phyloP scores from a whole-genome alignment of 2,888 invertebrate species.

The Acrocyrtus sp. region DNA sequence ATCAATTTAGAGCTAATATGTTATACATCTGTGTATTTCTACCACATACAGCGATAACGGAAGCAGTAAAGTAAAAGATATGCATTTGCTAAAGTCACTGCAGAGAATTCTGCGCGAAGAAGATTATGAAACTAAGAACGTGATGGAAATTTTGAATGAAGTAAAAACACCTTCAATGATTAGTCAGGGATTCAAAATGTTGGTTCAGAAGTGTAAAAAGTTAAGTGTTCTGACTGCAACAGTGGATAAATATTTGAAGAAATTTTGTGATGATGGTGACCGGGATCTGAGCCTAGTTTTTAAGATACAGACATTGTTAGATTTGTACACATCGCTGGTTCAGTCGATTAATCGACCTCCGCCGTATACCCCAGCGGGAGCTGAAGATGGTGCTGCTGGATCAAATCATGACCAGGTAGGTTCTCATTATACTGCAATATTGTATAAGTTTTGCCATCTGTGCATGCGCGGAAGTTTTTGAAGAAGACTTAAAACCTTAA shows the following conservation, averaged over 20 bases:
- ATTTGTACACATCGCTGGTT: conserved; percentile 51
- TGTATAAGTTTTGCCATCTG: neutral
- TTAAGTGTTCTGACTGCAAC: conserved; percentile 34
- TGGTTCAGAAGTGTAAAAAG: conserved; percentile 56
- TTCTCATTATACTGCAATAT: neutral
- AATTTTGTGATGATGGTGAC: conserved; percentile 58
- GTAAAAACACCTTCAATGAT: conserved; percentile 64
- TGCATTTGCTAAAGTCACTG: conserved; percentile 82
- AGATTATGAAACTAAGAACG: conserved; percentile 25
- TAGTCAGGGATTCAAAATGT: conserved; percentile 63
- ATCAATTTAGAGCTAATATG: too few species aligned
- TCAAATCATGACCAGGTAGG: conserved; percentile 31
- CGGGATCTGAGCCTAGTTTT: conserved; percentile 56
- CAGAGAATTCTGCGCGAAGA: conserved; percentile 63
- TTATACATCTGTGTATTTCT: too few species aligned
- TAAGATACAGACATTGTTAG: conserved; percentile 52
- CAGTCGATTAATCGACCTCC: conserved; percentile 51
- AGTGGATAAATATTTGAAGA: conserved; percentile 50
- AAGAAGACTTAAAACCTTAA: too few species aligned
- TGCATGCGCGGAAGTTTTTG: neutral
- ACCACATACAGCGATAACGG: conserved; percentile 88
- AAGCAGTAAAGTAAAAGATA: conserved; percentile 86
- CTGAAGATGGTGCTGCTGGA: conserved; percentile 20
- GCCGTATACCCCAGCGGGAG: conserved; percentile 36
- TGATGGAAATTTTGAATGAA: conserved; percentile 62